Percentiles rank a stretch among this genome's conserved stretches.
phyloP scores from a whole-genome alignment of 35 echinoderm and acorn worm genomes.

The Heliocidaris erythrogramma region DNA sequence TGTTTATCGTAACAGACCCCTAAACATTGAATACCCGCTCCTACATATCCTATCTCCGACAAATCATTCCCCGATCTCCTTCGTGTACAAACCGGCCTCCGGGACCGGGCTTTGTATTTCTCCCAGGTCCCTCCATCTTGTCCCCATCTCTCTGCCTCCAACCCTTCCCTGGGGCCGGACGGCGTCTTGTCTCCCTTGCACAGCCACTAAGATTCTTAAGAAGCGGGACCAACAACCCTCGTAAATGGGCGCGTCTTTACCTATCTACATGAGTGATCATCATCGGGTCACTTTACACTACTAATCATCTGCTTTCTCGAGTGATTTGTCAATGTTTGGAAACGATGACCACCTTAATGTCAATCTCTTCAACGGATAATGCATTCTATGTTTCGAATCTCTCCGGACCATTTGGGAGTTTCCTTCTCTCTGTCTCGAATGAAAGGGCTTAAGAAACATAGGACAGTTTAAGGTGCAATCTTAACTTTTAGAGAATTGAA shows the following conservation, averaged over 20 bases:
- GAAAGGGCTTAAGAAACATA: not conserved
- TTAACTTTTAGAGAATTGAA: too few relatives aligned
- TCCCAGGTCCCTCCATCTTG: not conserved
- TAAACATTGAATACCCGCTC: too few relatives aligned
- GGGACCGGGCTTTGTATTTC: too few relatives aligned
- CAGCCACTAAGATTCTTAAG: slow-evolving; percentile 1
- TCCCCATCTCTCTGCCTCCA: not conserved
- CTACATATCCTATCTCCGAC: too few relatives aligned
- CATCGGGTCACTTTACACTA: not conserved
- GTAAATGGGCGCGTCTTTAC: not conserved
- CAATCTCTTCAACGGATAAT: slow-evolving; percentile 7
- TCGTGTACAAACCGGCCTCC: too few relatives aligned
- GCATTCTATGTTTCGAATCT: not conserved
- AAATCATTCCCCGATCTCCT: too few relatives aligned
- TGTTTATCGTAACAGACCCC: too few relatives aligned
- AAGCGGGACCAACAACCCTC: not conserved
- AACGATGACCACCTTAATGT: slow-evolving; percentile 3
- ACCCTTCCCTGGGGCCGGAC: not conserved
- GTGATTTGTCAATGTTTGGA: slow-evolving; percentile 8
- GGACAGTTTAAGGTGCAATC: not conserved
- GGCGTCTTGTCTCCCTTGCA: not conserved
- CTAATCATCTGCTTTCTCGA: not conserved
- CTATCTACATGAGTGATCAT: not conserved
- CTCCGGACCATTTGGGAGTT: not conserved
- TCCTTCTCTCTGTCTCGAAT: not conserved